Evolutionary conservation across 2,888 invertebrate species (phyloP).

Genomic region (Abrostola tripartita): DNA sequence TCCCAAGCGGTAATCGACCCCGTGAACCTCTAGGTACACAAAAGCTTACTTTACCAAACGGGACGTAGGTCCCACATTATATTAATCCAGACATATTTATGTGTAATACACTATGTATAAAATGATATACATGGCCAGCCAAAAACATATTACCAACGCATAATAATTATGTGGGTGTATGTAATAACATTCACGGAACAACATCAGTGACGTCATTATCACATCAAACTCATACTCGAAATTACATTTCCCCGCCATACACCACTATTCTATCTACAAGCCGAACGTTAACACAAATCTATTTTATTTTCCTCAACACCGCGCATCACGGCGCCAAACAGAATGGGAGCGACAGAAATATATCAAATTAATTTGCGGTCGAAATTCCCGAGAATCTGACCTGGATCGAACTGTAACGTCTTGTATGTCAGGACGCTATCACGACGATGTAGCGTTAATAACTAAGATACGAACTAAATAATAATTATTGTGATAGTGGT

Average conservation of each 20-base stretch:
- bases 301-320: slow-evolving; percentile 21
- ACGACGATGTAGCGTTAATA: neutral
- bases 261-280: neutral
- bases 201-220: neutral
- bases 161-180: neutral
- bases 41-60: no score
- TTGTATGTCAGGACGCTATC: neutral
- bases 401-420: slow-evolving; percentile 27
- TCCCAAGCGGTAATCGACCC: no score
- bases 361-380: slow-evolving; percentile 44
- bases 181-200: neutral
- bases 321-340: slow-evolving; percentile 19
- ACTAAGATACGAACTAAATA: neutral
- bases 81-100: no score
- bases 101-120: no score
- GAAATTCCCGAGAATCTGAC: slow-evolving; percentile 28
- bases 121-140: no score
- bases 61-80: no score
- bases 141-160: no score
- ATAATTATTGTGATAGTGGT: no score
- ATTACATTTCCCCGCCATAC: neutral
- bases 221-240: neutral
- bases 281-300: slow-evolving; percentile 27
- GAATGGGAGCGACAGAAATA: slow-evolving; percentile 42
- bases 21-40: no score